Evolutionary conservation across 2,113 vertebrate species (phyloP), one percentile per base, ranked within the genome.

Genomic region (Perca schrenkii): DNA sequence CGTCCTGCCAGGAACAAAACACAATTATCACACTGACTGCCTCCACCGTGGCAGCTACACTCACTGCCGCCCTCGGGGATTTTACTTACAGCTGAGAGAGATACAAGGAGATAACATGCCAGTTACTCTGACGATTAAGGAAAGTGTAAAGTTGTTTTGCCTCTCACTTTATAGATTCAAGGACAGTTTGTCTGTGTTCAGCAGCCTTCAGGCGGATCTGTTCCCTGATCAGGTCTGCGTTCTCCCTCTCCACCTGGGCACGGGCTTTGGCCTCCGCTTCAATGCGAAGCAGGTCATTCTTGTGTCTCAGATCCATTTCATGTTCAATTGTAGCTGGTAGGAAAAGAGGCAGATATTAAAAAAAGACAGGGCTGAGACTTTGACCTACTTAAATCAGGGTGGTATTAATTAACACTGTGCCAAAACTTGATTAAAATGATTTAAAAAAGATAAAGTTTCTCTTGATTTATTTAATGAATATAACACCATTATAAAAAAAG

Each of bases 131-230:
- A 82, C 74, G 82, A 69, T 86, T 84, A 82, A 79, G 79, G 63
- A 75, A 79, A 75, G 62, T n/a, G 49, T 63, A 28, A 72, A 85
- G 58, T 79, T 31, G 57, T 82, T 80, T 46, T 31, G 17, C 25
- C 43, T 43, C 79, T 83, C 90, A 97, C 97, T 84, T 95, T 91
- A 97, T 97, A 69, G 96, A 97, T 86, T 97, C 97, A 16, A 98
- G 82, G 19, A 98, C 95, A 0, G 97, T 98, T 88, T 97, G 97
- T 53, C 97, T 91, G 84, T 97, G 97, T 63, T 99, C 97, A 0
- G 97, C 97, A 0, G 97, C 97, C 86, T 96, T 97, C 49, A 98
- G 82, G 31, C 96, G 96, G 72, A 98, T 98, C 93, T 98, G 96
- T 77, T 97, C 97, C 0, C 97, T 94, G 69, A 96, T 97, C 83